Base-by-base conservation (phyloP, 2,797 vertebrate genomes). In the Myiothlypis coronata region DNA sequence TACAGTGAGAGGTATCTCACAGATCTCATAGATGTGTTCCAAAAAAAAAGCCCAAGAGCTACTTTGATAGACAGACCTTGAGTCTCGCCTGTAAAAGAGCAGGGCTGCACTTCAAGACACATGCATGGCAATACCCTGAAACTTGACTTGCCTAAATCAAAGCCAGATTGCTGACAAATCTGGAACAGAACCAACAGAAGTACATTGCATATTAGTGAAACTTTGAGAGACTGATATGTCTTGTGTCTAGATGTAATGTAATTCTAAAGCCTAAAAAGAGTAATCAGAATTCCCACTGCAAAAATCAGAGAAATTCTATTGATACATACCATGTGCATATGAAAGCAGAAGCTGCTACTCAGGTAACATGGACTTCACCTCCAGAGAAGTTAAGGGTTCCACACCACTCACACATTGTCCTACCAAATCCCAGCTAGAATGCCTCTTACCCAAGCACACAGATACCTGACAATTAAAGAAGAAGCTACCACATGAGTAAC, bases 21-120 rank as follows among this genome's bases (percentile, higher is more conserved):
- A 47, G 80, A 80, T 90, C 76, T 63, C 56, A 53, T 56, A 57
- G 2, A 19, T 77, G 44, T 16, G 32, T 49, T 86, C 72, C 39
- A 85, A 74, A 87, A 78, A 53, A 61, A 92, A 93, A 85, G 27
- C 49, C 68, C 46, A 75, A 80, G 57, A 94, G 43, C 65, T 93
- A 50, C 78, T 92, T 80, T 78, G 78, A 87, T 46, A 80, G 34
- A 79, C 35, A 55, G 78, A 91, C 49, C 55, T 83, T 53, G 20
- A 85, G 61, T 57, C 19, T 82, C 12, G 61, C 76, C 80, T 83
- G 50, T 65, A 53, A 85, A 87, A 63, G 60, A 92, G 41, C 67
- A 35, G 53, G 88, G 57, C 44, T 68, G 57, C 50, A 64, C n/a
- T 93, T 60, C 65, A 71, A 78, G 49, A 63, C 39, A 24, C 30